Evolutionary conservation across 2,113 vertebrate species (phyloP), one percentile per base, ranked within the genome.

Genomic region (Cheirogaleus medius): DNA sequence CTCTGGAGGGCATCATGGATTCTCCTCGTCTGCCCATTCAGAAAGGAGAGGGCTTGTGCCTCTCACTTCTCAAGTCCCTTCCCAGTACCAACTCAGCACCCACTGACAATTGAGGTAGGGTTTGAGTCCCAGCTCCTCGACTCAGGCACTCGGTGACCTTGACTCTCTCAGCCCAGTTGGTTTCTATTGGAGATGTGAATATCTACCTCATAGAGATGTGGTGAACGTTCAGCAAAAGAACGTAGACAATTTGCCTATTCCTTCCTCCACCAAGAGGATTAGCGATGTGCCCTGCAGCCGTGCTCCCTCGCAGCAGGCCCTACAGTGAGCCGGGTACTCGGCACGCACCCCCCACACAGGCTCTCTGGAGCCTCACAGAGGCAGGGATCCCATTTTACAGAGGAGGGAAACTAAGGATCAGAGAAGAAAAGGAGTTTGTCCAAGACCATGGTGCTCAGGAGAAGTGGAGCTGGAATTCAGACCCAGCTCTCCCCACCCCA

Each of bases 251-350:
- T 21, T 49, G 11, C 64, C 29, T 42, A 15, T 34, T 66, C 86
- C 81, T 63, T 76, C 49, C 84, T 52, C 74, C 82, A 4, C 9
- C 1, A 0, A 34, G 3, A 21, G 44, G 44, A 52, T 3, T 8
- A 80, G 32, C 1, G 0, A 60, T 17, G 9, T 73, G 0, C 34
- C 64, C 74, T 52, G 39, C 20, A 1, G 20, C 47, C 14, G 25
- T 5, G 6, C 44, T 84, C 18, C 32, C 84, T 80, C 6, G 1
- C 9, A 27, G 20, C 32, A 56, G 90, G 39, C 20, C 56, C 85
- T 64, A 37, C 32, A 8, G 0, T 6, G 29, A 49, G 37, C 63
- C 0, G 17, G n/a, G 17, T 12, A 42, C 34, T 5, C 17, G 4
- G 8, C 32, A 29, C 0, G 0, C 2, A 8, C 15, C 44, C 68